Percentiles rank a stretch among this genome's conserved stretches.
phyloP scores from a whole-genome alignment of 2,888 invertebrate species.

The Antitype chi region DNA sequence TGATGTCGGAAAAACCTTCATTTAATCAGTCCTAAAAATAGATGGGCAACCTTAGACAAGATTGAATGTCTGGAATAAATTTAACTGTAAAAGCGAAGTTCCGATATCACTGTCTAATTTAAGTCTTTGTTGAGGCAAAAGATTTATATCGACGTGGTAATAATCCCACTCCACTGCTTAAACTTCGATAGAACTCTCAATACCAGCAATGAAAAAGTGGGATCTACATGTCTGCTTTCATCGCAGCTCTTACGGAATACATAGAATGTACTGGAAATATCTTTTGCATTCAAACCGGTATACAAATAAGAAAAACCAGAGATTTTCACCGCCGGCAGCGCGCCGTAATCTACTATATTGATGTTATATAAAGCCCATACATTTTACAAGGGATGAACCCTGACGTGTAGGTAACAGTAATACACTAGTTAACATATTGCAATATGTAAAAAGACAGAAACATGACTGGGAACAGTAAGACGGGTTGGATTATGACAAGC shows the following conservation, averaged over 20 bases:
- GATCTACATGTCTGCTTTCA: slow-evolving; percentile 28
- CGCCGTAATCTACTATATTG: slow-evolving; percentile 41
- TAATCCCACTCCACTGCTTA: slow-evolving; percentile 2
- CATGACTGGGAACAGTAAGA: slow-evolving; percentile 54
- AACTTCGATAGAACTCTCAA: slow-evolving; percentile 28
- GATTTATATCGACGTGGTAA: slow-evolving; percentile 21
- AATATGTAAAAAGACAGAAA: slow-evolving; percentile 55
- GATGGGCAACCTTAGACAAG: slow-evolving; percentile 12
- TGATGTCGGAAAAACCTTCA: not conserved
- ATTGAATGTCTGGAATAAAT: slow-evolving; percentile 33
- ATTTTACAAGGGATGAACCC: slow-evolving; percentile 37
- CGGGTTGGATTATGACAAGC: slow-evolving; percentile 64
- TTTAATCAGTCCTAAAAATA: slow-evolving; percentile 15
- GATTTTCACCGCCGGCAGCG: slow-evolving; percentile 36
- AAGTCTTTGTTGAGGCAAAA: slow-evolving; percentile 34
- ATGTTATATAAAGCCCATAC: slow-evolving; percentile 35
- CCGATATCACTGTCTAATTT: slow-evolving; percentile 35
- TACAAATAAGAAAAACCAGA: slow-evolving; percentile 40
- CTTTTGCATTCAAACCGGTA: slow-evolving; percentile 33
- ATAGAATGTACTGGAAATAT: slow-evolving; percentile 41
- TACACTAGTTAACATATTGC: slow-evolving; percentile 47
- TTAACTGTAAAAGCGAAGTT: slow-evolving; percentile 31
- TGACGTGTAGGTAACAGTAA: slow-evolving; percentile 18
- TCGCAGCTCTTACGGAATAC: slow-evolving; percentile 19
- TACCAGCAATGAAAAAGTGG: slow-evolving; percentile 28